These are phyloP conservation scores for Rattus rattus DNA, from an alignment of 2,113 vertebrate species.

Conservation along the genomic window DNA sequence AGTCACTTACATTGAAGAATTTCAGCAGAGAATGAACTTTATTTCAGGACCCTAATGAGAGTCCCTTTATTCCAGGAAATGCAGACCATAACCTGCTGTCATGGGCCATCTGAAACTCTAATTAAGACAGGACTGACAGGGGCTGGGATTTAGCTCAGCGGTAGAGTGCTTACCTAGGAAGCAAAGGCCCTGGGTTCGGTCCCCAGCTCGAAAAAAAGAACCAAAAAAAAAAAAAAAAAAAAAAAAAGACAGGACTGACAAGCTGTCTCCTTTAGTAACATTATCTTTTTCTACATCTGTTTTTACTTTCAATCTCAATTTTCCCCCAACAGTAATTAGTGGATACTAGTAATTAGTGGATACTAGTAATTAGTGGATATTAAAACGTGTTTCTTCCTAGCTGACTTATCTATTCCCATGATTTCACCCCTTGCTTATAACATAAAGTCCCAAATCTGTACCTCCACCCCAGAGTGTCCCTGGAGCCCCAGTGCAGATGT, in stretches of 20 bases:
- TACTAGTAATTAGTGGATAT: conserved; percentile 50
- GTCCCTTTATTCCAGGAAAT: not conserved
- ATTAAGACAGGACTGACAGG: not conserved
- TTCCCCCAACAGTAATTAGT: conserved; percentile 65
- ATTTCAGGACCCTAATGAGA: not conserved
- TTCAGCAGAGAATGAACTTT: not conserved
- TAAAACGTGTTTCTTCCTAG: not conserved
- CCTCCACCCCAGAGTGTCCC: conserved; percentile 58
- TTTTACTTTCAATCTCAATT: conserved; percentile 60
- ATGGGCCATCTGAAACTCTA: not conserved
- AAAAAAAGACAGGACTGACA: not conserved
- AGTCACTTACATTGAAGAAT: conserved; percentile 9
- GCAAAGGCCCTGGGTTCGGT: too few species aligned
- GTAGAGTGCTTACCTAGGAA: too few species aligned
- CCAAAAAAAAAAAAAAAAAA: too few species aligned
- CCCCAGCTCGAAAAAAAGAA: too few species aligned
- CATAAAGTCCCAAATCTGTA: conserved; percentile 56
- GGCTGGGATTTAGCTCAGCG: too few species aligned
- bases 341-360: conserved; percentile 45
- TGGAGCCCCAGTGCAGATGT: conserved; percentile 14
- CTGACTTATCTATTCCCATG: conserved; percentile 69
- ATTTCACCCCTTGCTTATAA: conserved; percentile 64
- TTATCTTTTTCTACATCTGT: conserved; percentile 21
- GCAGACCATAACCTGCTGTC: not conserved
- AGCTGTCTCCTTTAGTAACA: conserved; percentile 1